Evolutionary conservation across 1,140 invertebrate genomes (phyloP).

Genomic region (Saccostrea echinata): DNA sequence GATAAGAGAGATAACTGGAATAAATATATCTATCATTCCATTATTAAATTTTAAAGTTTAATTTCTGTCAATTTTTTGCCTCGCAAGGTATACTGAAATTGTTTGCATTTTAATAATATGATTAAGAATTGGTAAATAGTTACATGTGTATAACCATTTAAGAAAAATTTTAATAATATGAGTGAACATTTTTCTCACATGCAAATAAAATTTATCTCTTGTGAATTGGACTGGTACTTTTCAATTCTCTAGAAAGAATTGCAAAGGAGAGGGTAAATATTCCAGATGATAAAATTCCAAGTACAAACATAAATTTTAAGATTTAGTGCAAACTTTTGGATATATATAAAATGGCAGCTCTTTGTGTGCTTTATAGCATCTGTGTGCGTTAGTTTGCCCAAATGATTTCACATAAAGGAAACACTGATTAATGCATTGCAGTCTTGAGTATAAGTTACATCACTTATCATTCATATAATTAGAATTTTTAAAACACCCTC

Average conservation of each 20-base stretch:
- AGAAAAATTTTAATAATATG: too few species aligned
- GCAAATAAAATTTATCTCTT: too few species aligned
- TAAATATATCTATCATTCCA: too few species aligned
- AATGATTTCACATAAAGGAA: constrained; percentile 10
- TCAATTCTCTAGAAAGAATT: not conserved
- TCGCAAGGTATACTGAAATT: too few species aligned
- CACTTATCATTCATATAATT: constrained; percentile 19
- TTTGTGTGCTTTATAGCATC: not conserved
- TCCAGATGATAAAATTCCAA: not conserved
- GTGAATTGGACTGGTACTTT: not conserved
- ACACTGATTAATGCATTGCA: not conserved
- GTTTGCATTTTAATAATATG: too few species aligned
- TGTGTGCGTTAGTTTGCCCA: not conserved
- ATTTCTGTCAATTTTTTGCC: too few species aligned
- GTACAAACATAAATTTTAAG: not conserved
- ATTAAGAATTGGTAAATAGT: too few species aligned
- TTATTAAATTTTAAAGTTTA: too few species aligned
- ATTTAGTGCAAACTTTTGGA: not conserved
- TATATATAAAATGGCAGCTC: not conserved
- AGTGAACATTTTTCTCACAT: too few species aligned
- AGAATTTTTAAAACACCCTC: constrained; percentile 22
- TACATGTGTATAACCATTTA: too few species aligned
- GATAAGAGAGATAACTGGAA: too few species aligned
- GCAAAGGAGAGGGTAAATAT: not conserved
- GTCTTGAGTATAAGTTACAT: constrained; percentile 6